Conservation (phyloP, 2,888 invertebrate species). For the Blera fallax region DNA sequence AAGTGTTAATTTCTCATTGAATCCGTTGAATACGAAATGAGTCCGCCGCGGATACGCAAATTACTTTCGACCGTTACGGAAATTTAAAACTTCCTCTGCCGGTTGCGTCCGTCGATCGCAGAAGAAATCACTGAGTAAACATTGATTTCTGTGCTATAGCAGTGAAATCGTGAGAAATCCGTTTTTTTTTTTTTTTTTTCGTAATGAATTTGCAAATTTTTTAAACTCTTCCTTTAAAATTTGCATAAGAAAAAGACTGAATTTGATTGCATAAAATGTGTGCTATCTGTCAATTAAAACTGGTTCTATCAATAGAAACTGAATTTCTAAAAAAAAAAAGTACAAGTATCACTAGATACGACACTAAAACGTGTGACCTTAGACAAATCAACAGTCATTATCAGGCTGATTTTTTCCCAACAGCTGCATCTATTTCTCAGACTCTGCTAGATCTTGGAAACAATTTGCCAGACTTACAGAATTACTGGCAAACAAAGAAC, state of each 20-base stretch:
- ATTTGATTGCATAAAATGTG: slow-evolving; percentile 43
- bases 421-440: background rate
- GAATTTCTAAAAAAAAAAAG: background rate
- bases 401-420: background rate
- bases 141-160: background rate
- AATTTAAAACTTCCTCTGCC: slow-evolving; percentile 23
- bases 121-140: slow-evolving; percentile 34
- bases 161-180: slow-evolving; percentile 65
- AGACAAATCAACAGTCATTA: background rate
- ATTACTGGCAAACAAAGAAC: slow-evolving; percentile 48
- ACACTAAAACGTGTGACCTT: slow-evolving; percentile 2
- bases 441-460: background rate
- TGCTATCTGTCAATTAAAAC: slow-evolving; percentile 41
- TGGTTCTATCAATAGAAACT: slow-evolving; percentile 37
- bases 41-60: slow-evolving; percentile 16
- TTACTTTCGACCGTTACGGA: slow-evolving; percentile 40
- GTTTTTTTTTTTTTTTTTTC: background rate
- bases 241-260: slow-evolving; percentile 41
- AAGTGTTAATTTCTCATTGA: background rate
- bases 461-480: slow-evolving; percentile 17
- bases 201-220: slow-evolving; percentile 44
- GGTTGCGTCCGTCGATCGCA: background rate
- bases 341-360: background rate
- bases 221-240: slow-evolving; percentile 49
- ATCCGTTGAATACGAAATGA: slow-evolving; percentile 2